Percentiles rank a stretch among this genome's conserved stretches.
phyloP scores from a whole-genome alignment of 2,113 vertebrate species.

The Albula glossodonta region DNA sequence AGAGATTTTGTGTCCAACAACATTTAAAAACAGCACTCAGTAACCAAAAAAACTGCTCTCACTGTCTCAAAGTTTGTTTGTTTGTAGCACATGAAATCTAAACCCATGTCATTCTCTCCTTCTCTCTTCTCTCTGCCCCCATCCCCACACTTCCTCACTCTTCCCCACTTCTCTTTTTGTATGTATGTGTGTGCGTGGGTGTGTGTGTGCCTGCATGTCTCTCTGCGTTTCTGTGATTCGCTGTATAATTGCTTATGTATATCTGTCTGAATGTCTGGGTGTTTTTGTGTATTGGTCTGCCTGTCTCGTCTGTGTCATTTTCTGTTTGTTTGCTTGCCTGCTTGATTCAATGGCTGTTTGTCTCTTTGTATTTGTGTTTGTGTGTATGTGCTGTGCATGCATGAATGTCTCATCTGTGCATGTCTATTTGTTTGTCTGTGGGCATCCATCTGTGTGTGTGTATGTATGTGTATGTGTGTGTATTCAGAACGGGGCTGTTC shows the following conservation, averaged over 20 bases:
- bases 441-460: conserved; percentile 53
- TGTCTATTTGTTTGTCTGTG: not conserved
- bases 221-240: conserved; percentile 3
- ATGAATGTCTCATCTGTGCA: not conserved
- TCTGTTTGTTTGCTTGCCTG: conserved; percentile 22
- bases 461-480: conserved; percentile 37
- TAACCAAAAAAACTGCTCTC: not conserved
- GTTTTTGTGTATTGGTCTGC: not conserved
- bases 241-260: not conserved
- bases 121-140: conserved; percentile 27
- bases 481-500: conserved; percentile 94
- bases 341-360: not conserved
- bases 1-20: not conserved
- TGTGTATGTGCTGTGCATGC: not conserved
- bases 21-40: not conserved
- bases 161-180: conserved; percentile 8
- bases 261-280: not conserved
- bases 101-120: conserved; percentile 29
- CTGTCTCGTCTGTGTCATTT: conserved; percentile 16
- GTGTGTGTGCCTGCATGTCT: conserved; percentile 7
- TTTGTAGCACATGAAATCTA: conserved; percentile 19
- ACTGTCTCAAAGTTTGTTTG: not conserved
- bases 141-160: conserved; percentile 11
- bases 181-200: not conserved
- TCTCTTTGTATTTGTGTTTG: conserved; percentile 47